These are phyloP conservation scores for Stegodyphus mimosarum DNA, from an alignment of 1,140 invertebrate genomes.

Conservation along the genomic window DNA sequence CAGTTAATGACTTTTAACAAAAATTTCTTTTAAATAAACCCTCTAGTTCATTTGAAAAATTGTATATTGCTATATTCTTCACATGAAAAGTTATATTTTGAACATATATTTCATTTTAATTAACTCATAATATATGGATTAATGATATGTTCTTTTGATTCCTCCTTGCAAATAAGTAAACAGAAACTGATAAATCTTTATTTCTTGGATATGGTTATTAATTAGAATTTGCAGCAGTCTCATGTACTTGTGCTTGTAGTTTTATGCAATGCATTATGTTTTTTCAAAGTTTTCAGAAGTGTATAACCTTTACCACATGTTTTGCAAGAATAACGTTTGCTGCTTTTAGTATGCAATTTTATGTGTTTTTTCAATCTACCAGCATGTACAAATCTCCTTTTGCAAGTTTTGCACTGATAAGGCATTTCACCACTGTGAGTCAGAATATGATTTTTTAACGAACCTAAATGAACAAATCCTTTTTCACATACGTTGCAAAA, in stretches of 20 bases:
- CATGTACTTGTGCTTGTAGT: background rate
- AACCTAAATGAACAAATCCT: constrained; percentile 29
- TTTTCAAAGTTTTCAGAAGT: background rate
- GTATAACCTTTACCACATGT: constrained; percentile 2
- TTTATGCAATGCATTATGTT: background rate
- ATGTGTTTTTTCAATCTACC: constrained; percentile 11
- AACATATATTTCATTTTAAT: no score
- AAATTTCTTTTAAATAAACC: no score
- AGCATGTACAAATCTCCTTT: constrained; percentile 10
- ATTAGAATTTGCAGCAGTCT: no score
- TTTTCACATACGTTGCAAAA: constrained; percentile 33
- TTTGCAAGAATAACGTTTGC: background rate
- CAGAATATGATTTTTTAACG: constrained; percentile 16
- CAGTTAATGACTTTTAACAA: no score
- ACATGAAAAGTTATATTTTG: no score
- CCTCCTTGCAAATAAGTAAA: no score
- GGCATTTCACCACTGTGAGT: constrained; percentile 10
- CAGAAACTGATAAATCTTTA: no score
- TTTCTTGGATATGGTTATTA: no score
- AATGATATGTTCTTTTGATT: no score
- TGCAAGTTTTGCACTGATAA: constrained; percentile 22
- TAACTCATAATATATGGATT: no score
- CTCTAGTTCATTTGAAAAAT: no score
- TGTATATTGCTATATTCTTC: no score
- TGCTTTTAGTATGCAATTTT: constrained; percentile 4